Evolutionary conservation across 1,140 invertebrate species (phyloP), one percentile per base, ranked within the genome.

Genomic region (Lasioglossum baleicum): DNA sequence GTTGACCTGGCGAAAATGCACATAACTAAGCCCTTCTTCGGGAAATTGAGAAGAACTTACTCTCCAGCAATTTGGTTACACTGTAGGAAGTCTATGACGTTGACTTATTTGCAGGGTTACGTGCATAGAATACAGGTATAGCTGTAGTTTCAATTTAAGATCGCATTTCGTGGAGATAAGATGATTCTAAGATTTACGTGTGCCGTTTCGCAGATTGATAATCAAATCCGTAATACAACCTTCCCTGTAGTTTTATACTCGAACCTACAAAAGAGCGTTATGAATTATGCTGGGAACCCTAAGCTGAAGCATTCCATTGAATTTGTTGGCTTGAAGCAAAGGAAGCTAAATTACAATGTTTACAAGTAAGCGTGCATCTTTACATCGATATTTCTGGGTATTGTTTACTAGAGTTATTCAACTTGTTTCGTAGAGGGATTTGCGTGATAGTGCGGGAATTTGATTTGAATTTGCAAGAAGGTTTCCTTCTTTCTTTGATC

Each of bases 21-120:
- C 82, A 97, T 98, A 96, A 96, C 96, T 0, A 97, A 97, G 89
- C 97, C 97, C 2, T 97, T 97, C 90, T 97, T 96, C 90, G 96
- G 96, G 1, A 96, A 96, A 87, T 88, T 98, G 40, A 91, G 96
- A 75, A 93, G 97, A 63, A 95, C 94, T 0, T 96, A 96, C 87
- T 95, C 94, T 72, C 96, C 97, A n/a, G 96, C 95, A 5, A 75
- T 97, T 35, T 97, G 96, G 95, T 85, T 96, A 56, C 96, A 97
- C 84, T 94, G 95, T 80, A 93, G 96, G 63, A 95, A 95, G 87
- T 97, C 97, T 1, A 90, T 95, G 60, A 95, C 95, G 76, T 94
- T 96, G 71, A 94, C 94, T 13, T 96, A 95, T 82, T 88, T 95
- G n/a, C 95, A 96, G 87, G 93, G 95, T 11, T 95, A 96, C 89